Evolutionary conservation across 2,797 vertebrate species (phyloP).

Genomic region (Cirrhinus mrigala): DNA sequence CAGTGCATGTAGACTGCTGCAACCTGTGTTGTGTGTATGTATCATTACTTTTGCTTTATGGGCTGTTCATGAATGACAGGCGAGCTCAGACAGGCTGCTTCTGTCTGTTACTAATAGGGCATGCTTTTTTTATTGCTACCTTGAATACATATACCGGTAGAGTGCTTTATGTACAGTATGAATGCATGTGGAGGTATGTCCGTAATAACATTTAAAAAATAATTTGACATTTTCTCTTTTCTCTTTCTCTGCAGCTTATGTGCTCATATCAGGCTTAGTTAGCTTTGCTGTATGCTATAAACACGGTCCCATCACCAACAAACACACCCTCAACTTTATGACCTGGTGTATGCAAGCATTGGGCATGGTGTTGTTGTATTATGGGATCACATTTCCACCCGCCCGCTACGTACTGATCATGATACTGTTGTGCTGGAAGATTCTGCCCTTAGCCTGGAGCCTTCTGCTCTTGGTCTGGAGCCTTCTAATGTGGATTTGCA

Average conservation of each 20-base stretch:
- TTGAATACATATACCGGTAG: not conserved
- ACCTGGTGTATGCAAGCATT: conserved; percentile 70
- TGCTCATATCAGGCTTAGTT: conserved; percentile 68
- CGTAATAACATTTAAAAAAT: not conserved
- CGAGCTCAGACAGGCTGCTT: conserved; percentile 11
- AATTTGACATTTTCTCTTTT: not conserved
- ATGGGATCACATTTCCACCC: conserved; percentile 71
- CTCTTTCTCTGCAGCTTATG: conserved; percentile 71
- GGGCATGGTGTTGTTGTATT: conserved; percentile 75
- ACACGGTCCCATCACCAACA: conserved; percentile 71
- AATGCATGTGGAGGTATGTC: not conserved
- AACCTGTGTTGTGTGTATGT: not conserved
- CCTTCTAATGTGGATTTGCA: conserved; percentile 49
- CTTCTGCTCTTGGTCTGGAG: conserved; percentile 53
- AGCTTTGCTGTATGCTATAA: conserved; percentile 80
- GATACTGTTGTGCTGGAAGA: conserved; percentile 67
- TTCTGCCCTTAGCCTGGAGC: conserved; percentile 55
- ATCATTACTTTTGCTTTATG: not conserved
- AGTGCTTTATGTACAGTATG: not conserved
- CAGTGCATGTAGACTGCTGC: not conserved
- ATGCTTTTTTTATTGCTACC: not conserved
- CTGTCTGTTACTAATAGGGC: not conserved
- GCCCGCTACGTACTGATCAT: conserved; percentile 69
- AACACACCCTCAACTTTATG: conserved; percentile 70
- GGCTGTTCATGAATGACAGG: not conserved